Evolutionary conservation across 2,113 vertebrate species (phyloP).

Genomic region (Lagenorhynchus albirostris): DNA sequence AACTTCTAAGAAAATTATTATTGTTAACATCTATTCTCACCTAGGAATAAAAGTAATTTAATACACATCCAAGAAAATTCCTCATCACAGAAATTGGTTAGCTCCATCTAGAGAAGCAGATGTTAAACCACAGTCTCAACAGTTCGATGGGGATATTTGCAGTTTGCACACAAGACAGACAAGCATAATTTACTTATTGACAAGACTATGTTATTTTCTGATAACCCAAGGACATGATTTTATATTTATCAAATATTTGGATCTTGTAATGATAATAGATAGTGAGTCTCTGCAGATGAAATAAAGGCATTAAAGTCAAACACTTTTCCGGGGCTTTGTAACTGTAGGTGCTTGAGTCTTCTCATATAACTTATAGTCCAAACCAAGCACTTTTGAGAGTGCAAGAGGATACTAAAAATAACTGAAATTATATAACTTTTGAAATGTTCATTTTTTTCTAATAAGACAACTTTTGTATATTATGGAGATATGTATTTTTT

Average conservation of each 20-base stretch:
- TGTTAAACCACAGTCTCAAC: background rate
- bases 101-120: background rate
- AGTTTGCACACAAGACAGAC: background rate
- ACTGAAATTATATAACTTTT: background rate
- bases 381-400: background rate
- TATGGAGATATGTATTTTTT: background rate
- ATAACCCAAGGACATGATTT: background rate
- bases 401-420: background rate
- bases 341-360: background rate
- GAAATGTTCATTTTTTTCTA: background rate
- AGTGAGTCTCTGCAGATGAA: background rate
- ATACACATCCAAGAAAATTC: slow-evolving; percentile 17
- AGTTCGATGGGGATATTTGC: background rate
- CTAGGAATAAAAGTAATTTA: slow-evolving; percentile 50
- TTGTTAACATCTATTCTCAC: slow-evolving; percentile 42
- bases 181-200: background rate
- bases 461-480: background rate
- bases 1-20: slow-evolving; percentile 71
- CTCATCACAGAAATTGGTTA: background rate
- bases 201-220: background rate
- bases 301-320: background rate
- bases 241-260: background rate
- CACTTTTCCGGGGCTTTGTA: background rate
- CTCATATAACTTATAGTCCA: background rate
- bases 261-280: background rate